These are phyloP conservation scores for Dicaeum eximium DNA, from an alignment of 2,113 vertebrate species.

Conservation along the genomic window DNA sequence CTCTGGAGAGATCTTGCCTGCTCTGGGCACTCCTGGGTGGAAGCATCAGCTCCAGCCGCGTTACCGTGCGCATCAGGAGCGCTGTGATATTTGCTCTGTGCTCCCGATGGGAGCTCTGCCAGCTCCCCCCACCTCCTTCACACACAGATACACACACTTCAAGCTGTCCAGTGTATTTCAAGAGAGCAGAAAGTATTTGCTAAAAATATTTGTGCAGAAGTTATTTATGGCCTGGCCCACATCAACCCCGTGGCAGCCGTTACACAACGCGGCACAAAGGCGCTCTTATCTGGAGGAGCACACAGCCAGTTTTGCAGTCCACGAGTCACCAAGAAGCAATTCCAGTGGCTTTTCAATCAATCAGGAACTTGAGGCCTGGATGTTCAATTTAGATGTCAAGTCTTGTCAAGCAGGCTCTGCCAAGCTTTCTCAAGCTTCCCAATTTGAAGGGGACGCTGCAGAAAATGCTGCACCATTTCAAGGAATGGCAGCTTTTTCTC, in stretches of 20 bases:
- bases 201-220: slow-evolving; percentile 51
- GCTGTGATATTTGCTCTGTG: neutral
- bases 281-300: slow-evolving; percentile 39
- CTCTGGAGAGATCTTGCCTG: neutral
- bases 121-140: neutral
- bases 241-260: neutral
- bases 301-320: neutral
- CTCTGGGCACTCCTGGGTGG: neutral
- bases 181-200: slow-evolving; percentile 28
- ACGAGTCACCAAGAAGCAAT: neutral
- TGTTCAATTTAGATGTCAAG: neutral
- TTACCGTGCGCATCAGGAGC: fast-evolving
- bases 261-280: neutral
- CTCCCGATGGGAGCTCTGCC: neutral
- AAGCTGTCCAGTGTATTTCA: neutral
- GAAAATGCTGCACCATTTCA: neutral
- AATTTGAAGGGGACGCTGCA: neutral
- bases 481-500: neutral
- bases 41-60: neutral
- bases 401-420: neutral
- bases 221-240: slow-evolving; percentile 37
- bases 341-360: neutral
- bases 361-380: neutral
- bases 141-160: neutral
- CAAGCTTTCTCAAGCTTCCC: neutral